Conservation (phyloP, 2,113 vertebrate genomes). For the Phrynosoma blainvillii region DNA sequence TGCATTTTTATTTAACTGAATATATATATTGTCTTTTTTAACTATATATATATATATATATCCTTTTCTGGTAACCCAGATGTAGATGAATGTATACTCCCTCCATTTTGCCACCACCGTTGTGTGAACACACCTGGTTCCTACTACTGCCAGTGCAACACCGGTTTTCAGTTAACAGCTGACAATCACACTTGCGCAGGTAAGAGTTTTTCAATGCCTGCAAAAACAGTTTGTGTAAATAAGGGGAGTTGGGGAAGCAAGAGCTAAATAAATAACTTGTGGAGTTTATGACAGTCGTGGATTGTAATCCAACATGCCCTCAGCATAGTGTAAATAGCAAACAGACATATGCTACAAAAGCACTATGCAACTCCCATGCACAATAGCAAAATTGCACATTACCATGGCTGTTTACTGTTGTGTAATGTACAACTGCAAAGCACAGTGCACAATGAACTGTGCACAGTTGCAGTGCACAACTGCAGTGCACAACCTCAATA, state of each 20-base stretch:
- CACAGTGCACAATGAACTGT: too few species aligned
- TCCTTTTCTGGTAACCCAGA: constrained; percentile 76
- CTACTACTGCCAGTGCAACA: constrained; percentile 93
- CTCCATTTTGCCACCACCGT: constrained; percentile 91
- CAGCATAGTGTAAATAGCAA: too few species aligned
- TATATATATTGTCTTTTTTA: constrained; percentile 5
- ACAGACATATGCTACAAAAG: too few species aligned
- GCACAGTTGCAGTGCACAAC: too few species aligned
- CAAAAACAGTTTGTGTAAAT: not conserved
- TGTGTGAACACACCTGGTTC: constrained; percentile 94
- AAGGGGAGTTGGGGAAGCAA: too few species aligned
- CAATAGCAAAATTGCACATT: too few species aligned
- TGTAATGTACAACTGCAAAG: too few species aligned
- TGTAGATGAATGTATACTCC: constrained; percentile 88
- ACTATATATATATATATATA: not conserved
- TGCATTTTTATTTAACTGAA: not conserved
- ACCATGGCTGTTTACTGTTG: too few species aligned
- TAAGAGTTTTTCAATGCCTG: constrained; percentile 73
- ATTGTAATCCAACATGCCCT: too few species aligned
- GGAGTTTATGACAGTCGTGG: not conserved
- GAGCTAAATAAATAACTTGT: not conserved
- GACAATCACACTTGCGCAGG: constrained; percentile 96
- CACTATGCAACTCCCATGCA: too few species aligned
- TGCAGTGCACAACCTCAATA: too few species aligned
- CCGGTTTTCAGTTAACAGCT: constrained; percentile 88